phyloP scores from a whole-genome alignment of 2,113 vertebrate species.

The Ondatra zibethicus region DNA sequence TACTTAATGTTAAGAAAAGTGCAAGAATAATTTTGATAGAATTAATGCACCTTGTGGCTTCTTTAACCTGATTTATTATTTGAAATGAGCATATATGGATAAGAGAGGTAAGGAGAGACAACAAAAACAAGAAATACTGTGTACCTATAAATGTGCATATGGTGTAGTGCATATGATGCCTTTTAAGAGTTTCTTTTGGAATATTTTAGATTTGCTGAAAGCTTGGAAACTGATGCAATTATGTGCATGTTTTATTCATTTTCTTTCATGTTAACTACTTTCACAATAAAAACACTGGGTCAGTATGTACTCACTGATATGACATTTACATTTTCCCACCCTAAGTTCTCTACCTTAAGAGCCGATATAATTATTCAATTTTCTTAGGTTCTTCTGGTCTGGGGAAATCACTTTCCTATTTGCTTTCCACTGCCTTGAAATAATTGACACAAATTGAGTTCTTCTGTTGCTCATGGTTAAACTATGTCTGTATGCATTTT shows the following conservation, averaged over 20 bases:
- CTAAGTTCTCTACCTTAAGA: background rate
- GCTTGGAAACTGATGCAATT: background rate
- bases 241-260: background rate
- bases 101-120: background rate
- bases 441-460: background rate
- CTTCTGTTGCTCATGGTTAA: background rate
- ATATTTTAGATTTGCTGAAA: constrained; percentile 31
- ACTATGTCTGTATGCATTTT: background rate
- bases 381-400: background rate
- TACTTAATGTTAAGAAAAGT: background rate
- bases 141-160: background rate
- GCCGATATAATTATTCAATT: background rate
- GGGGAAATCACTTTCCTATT: background rate
- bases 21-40: background rate
- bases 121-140: background rate
- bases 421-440: background rate
- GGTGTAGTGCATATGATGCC: background rate
- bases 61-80: background rate
- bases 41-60: background rate
- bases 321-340: background rate
- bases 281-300: background rate
- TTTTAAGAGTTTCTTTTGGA: background rate
- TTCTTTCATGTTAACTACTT: background rate
- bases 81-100: background rate
- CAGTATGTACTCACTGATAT: background rate